Evolutionary conservation across 2,113 vertebrate genomes (phyloP), one percentile per base, ranked within the genome.

Genomic region (Ondatra zibethicus): DNA sequence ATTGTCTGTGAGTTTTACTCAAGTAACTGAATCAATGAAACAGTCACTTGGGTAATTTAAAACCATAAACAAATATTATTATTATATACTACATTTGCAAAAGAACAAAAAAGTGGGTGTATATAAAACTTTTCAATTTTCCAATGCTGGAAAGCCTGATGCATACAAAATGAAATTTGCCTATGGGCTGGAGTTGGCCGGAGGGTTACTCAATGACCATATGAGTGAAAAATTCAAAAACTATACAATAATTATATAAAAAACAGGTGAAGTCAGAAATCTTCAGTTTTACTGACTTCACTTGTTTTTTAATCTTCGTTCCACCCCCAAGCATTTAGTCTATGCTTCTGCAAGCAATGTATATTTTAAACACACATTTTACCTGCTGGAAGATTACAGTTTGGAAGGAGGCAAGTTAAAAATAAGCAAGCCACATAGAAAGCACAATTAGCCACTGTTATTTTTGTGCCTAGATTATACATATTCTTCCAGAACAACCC

Each of bases 381-480:
- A 81, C 82, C 89, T 95, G 23, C 42, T 94, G 55, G 31, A 92
- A 96, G 72, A 88, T 97, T 96, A 94, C 12, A 95, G 23, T 89
- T 96, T 72, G 3, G 31, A 89, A 80, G 55, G 94, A 85, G 29
- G 6, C 0, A 86, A 50, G 31, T 95, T 97, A 94, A 89, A 80
- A 95, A 84, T 97, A 97, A 93, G 95, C 23, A 92, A 93, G 14
- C 36, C 70, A 93, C 80, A 75, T 7, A 88, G 55, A 66, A 94
- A 39, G 39, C 7, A 78, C 90, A 96, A 92, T 52, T 52, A 23
- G 91, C 36, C 55, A 58, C 88, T 92, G 45, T 86, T 95, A 93
- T 58, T 96, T 95, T 89, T 77, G 75, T 55, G 9, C 66, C n/a
- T 39, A 96, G 77, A 86, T 86, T 94, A 39, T 70, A 58, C 47